Evolutionary conservation across 2,113 vertebrate species (phyloP).

Genomic region (Salvelinus alpinus): DNA sequence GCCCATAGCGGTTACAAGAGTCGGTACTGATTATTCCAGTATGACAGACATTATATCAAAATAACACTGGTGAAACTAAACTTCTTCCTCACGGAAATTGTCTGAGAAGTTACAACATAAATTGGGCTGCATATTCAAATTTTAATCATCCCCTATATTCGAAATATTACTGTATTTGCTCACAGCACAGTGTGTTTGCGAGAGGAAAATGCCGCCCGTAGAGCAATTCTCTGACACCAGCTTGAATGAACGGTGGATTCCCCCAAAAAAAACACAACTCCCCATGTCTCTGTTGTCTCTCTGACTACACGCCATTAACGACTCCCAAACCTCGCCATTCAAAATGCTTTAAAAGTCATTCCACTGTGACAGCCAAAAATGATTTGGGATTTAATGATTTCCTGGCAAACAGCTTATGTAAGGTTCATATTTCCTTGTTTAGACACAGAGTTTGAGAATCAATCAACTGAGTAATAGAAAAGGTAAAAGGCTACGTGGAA

Average conservation of each 20-base stretch:
- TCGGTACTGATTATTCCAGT: too few species aligned
- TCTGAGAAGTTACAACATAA: too few species aligned
- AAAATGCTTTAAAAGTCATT: slow-evolving; percentile 58
- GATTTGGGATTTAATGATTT: slow-evolving; percentile 71
- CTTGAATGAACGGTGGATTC: background rate
- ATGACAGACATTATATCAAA: too few species aligned
- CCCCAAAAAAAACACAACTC: background rate
- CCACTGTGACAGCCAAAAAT: slow-evolving; percentile 67
- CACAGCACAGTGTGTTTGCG: too few species aligned
- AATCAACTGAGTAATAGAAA: slow-evolving; percentile 73
- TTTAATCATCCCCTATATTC: too few species aligned
- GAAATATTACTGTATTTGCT: too few species aligned
- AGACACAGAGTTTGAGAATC: slow-evolving; percentile 67
- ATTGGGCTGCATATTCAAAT: too few species aligned
- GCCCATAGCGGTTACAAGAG: too few species aligned
- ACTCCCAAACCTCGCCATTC: slow-evolving; percentile 48
- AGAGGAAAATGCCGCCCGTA: background rate
- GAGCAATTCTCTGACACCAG: background rate
- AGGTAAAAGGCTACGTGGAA: slow-evolving; percentile 59
- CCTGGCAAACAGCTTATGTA: slow-evolving; percentile 60
- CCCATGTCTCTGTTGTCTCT: background rate
- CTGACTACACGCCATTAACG: slow-evolving; percentile 3
- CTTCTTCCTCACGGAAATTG: too few species aligned
- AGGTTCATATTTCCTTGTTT: slow-evolving; percentile 69
- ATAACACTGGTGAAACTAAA: too few species aligned